Conservation (phyloP, 2,797 vertebrate species). For the Rhynchotus rufescens region DNA sequence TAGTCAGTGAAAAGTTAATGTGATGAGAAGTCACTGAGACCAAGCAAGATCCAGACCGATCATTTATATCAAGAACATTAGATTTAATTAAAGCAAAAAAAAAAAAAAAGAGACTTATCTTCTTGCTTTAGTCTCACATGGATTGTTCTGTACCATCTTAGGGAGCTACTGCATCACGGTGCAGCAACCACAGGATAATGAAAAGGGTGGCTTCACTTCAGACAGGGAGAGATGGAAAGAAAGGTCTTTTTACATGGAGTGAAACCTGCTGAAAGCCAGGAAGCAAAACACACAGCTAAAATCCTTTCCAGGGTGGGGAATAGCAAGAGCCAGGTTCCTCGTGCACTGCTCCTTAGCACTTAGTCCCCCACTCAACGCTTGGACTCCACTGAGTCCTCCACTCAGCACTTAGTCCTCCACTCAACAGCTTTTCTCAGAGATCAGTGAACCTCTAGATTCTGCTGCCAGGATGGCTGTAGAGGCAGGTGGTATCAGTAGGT, state of each 20-base stretch:
- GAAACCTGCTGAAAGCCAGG: too few relatives aligned
- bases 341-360: too few relatives aligned
- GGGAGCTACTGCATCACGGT: neutral
- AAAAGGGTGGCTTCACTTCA: neutral
- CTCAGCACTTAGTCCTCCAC: neutral
- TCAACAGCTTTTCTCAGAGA: neutral
- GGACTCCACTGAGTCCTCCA: too few relatives aligned
- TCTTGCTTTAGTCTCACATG: neutral
- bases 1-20: neutral
- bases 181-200: too few relatives aligned
- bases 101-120: rapidly evolving
- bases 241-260: neutral
- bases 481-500: rapidly evolving
- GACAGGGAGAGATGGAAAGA: neutral
- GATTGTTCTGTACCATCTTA: neutral
- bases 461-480: neutral
- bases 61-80: neutral
- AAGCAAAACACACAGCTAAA: neutral
- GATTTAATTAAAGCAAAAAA: constrained; percentile 25
- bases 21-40: neutral
- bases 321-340: too few relatives aligned
- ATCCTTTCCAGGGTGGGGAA: too few relatives aligned
- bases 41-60: neutral
- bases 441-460: neutral
- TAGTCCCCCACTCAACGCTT: neutral